Evolutionary conservation across 2,113 vertebrate genomes (phyloP), one percentile per base, ranked within the genome.

Genomic region (Dipodomys ordii): DNA sequence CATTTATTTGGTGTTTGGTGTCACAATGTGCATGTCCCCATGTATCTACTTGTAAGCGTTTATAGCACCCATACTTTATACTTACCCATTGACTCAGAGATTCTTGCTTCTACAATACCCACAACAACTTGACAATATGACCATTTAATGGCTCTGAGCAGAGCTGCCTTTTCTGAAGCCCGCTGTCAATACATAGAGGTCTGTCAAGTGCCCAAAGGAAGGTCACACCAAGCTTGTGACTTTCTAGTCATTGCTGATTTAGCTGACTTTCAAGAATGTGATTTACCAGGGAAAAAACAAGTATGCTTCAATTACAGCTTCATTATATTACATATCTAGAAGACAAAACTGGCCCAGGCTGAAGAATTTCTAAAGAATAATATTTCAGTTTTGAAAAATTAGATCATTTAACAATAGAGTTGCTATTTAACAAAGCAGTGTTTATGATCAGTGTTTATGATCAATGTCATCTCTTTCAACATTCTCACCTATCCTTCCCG

Each of bases 281-380:
- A 89, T 72, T 89, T 90, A 84, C 35, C 46, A 81, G 44, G 65
- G 90, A 91, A 80, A 88, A 32, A 90, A 46, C 32, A 94, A 89
- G 19, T 0, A 77, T 94, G 94, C 73, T 87, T 92, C 53, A n/a
- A 67, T 77, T 80, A 92, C 89, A 92, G 89, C 28, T 80, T 95
- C n/a, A 77, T 86, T 91, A 67, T 9, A 69, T 62, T 91, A 32
- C 4, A 3, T 91, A 89, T 83, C 60, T 80, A 89, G 81, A 91
- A 87, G 20, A 2, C 44, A 85, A 90, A 95, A 80, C 20, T 49
- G 12, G 28, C 25, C 57, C 9, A 71, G 67, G 39, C 15, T 89
- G 23, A 95, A 79, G 60, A 46, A 27, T 83, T 94, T 90, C 39
- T 23, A 28, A 68, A 91, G 77, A 57, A 53, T 72, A 73, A 23